Percentiles rank a stretch among this genome's conserved stretches.
Evolutionary conservation across 2,888 invertebrate genomes (phyloP).

Genomic region (Tribolium freemani): DNA sequence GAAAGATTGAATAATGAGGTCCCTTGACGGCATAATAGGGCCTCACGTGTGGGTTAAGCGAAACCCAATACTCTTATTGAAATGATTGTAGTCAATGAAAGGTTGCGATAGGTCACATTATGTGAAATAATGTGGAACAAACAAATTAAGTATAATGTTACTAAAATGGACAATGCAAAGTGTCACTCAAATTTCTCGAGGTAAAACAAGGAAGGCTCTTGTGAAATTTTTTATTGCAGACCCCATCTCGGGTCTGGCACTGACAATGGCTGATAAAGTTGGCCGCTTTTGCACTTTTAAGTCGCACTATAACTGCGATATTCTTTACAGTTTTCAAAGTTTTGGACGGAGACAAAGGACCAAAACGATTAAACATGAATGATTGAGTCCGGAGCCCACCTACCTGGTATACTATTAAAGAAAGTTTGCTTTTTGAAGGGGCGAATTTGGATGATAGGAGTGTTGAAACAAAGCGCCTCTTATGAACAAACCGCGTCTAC

Average conservation of each 20-base stretch:
- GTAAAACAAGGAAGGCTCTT: constrained; percentile 5
- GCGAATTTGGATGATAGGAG: not conserved
- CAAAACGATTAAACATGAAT: constrained; percentile 33
- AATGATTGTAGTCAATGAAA: constrained; percentile 49
- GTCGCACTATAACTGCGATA: constrained; percentile 14
- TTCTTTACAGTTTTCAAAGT: constrained; percentile 33
- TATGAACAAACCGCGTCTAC: constrained; percentile 41
- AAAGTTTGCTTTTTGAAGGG: constrained; percentile 29
- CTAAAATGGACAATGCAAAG: constrained; percentile 39
- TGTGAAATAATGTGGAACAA: constrained; percentile 47
- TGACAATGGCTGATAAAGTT: constrained; percentile 40
- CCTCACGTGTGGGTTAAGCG: constrained; percentile 43
- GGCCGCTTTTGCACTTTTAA: constrained; percentile 49
- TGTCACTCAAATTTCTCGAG: constrained; percentile 37
- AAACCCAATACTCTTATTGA: constrained; percentile 51
- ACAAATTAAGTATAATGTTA: constrained; percentile 55
- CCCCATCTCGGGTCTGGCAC: constrained; percentile 1
- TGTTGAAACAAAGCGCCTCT: constrained; percentile 41
- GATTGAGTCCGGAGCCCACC: constrained; percentile 49
- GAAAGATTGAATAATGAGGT: constrained; percentile 53
- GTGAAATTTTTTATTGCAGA: constrained; percentile 1
- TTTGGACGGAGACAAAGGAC: constrained; percentile 25
- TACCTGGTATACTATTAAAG: constrained; percentile 48
- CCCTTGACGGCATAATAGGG: constrained; percentile 22
- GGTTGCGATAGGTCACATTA: constrained; percentile 50